These are phyloP conservation scores for Scomberomorus guttatus DNA, from an alignment of 2,797 vertebrate genomes.

Conservation along the genomic window DNA sequence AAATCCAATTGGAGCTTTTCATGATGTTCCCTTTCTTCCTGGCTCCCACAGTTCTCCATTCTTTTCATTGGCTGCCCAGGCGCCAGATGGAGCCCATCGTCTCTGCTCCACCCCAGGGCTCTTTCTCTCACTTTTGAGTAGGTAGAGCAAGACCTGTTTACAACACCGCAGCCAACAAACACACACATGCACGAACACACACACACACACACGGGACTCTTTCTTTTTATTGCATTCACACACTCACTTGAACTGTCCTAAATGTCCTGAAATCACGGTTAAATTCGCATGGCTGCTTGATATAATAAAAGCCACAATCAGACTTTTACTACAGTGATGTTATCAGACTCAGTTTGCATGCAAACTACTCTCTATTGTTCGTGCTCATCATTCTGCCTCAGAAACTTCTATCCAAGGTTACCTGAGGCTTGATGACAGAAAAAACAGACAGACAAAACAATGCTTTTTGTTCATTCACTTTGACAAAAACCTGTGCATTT, in stretches of 20 bases:
- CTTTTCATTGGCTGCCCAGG: slow-evolving; percentile 84
- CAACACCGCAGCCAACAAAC: slow-evolving; percentile 43
- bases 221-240: slow-evolving; percentile 13
- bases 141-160: slow-evolving; percentile 82
- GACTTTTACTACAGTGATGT: slow-evolving; percentile 8
- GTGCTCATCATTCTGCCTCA: slow-evolving; percentile 40
- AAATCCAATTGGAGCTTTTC: slow-evolving; percentile 79
- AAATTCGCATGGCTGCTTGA: neutral
- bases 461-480: slow-evolving; percentile 31
- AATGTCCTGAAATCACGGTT: slow-evolving; percentile 14
- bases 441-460: slow-evolving; percentile 25
- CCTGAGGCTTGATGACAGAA: slow-evolving; percentile 37
- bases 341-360: slow-evolving; percentile 2
- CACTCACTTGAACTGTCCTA: slow-evolving; percentile 2
- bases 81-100: slow-evolving; percentile 83
- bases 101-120: slow-evolving; percentile 80
- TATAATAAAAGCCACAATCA: slow-evolving; percentile 11
- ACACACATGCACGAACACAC: slow-evolving; percentile 12
- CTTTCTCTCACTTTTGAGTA: slow-evolving; percentile 75
- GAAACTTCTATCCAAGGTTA: slow-evolving; percentile 63
- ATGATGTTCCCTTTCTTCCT: slow-evolving; percentile 76
- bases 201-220: slow-evolving; percentile 15
- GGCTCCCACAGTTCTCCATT: slow-evolving; percentile 66
- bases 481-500: slow-evolving; percentile 20
- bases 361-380: slow-evolving; percentile 20